Evolutionary conservation across 2,113 vertebrate genomes (phyloP).

Genomic region (Stegostoma tigrinum): DNA sequence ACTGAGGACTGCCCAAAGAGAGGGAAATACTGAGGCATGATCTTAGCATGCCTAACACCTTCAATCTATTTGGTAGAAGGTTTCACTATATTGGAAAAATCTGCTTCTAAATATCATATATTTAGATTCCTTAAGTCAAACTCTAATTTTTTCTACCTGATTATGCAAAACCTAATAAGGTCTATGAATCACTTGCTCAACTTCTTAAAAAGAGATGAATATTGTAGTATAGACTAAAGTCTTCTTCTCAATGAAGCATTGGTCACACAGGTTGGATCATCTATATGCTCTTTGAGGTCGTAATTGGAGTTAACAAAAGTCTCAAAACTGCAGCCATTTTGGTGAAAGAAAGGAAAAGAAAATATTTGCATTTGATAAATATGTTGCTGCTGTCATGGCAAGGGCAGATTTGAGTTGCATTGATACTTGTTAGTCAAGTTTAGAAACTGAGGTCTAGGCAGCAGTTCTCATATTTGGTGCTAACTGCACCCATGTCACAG

Average conservation of each 20-base stretch:
- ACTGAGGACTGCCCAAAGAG: too few relatives aligned
- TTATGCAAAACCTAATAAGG: background rate
- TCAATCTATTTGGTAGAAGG: background rate
- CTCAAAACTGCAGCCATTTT: background rate
- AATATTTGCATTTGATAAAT: background rate
- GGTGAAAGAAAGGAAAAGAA: background rate
- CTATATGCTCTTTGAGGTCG: background rate
- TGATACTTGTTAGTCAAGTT: background rate
- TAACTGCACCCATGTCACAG: background rate
- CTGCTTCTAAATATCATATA: background rate
- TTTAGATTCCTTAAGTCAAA: background rate
- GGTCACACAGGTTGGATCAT: background rate
- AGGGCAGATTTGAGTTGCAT: background rate
- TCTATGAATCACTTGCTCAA: background rate
- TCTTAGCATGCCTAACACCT: background rate
- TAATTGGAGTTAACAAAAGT: background rate
- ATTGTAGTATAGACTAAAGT: too few relatives aligned
- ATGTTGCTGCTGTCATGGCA: background rate
- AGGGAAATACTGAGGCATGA: background rate
- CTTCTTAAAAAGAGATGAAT: background rate
- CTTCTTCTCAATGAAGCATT: background rate
- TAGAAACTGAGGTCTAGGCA: background rate
- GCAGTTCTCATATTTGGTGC: background rate
- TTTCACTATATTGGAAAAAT: background rate
- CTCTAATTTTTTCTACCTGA: background rate